These are phyloP conservation scores for Shinisaurus crocodilurus DNA, from an alignment of 2,113 vertebrate species.

Conservation along the genomic window DNA sequence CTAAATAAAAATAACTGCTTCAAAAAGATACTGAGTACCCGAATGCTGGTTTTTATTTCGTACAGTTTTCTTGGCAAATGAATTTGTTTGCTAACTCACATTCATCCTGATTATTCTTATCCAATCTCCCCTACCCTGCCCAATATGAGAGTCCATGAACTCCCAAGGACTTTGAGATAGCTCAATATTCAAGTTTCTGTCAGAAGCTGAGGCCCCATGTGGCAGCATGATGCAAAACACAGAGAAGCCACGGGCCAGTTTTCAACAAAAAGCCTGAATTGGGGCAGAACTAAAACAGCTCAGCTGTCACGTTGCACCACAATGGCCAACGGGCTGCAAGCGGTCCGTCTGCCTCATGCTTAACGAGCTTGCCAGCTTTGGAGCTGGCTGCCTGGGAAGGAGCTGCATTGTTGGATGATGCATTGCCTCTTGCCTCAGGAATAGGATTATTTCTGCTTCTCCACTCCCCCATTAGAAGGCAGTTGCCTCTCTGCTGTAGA, in stretches of 20 bases:
- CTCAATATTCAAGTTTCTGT: constrained; percentile 38
- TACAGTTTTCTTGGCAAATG: not conserved
- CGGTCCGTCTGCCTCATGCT: constrained; percentile 58
- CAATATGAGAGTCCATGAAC: not conserved
- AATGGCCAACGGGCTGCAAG: constrained; percentile 54
- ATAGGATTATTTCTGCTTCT: constrained; percentile 54
- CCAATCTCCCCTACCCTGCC: constrained; percentile 16
- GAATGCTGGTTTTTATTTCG: not conserved
- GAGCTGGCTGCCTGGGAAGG: constrained; percentile 58
- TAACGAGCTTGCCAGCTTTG: constrained; percentile 55
- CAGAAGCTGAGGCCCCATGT: constrained; percentile 52
- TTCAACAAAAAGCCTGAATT: constrained; percentile 60
- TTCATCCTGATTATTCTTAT: too few species aligned
- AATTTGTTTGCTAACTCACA: not conserved
- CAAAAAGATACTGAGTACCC: not conserved
- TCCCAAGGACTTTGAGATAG: not conserved
- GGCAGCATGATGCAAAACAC: constrained; percentile 16
- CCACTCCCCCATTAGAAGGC: constrained; percentile 48
- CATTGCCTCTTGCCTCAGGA: constrained; percentile 62
- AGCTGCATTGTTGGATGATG: constrained; percentile 62
- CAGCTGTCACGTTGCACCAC: constrained; percentile 56
- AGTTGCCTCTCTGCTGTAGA: constrained; percentile 18
- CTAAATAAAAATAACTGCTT: not conserved
- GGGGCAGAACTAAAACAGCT: constrained; percentile 74
- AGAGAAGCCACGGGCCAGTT: constrained; percentile 58